A percentile compares a stretch with the other conserved stretches of the same genome.
Conservation (phyloP, 2,888 invertebrate genomes). For the Drosophila glabriapex region DNA sequence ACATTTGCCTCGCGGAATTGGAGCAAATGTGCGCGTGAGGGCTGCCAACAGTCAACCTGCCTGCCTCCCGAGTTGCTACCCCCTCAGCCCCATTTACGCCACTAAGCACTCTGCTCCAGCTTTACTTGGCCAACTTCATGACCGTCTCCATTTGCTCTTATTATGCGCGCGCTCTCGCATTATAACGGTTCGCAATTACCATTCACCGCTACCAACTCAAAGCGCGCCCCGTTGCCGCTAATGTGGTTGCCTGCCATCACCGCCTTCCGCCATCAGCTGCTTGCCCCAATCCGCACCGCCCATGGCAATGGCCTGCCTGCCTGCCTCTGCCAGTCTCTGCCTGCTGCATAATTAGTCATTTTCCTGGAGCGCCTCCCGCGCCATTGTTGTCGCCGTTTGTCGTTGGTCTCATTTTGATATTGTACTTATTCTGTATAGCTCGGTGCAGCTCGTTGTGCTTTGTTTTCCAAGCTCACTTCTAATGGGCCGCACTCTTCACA, state of each 20-base stretch:
- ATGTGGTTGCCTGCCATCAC: slow-evolving; percentile 58
- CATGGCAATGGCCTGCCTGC: background rate
- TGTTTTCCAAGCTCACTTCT: slow-evolving; percentile 51
- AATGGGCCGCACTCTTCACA: slow-evolving; percentile 73
- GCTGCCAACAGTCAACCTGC: slow-evolving; percentile 42
- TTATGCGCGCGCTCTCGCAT: slow-evolving; percentile 76
- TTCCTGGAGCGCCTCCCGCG: slow-evolving; percentile 73
- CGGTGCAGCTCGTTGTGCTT: slow-evolving; percentile 61
- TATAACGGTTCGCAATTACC: slow-evolving; percentile 79
- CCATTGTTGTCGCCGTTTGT: slow-evolving; percentile 72
- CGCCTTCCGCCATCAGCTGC: slow-evolving; percentile 7
- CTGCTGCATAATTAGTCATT: slow-evolving; percentile 75
- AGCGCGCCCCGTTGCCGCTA: slow-evolving; percentile 69
- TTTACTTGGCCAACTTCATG: slow-evolving; percentile 25
- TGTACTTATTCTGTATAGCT: slow-evolving; percentile 52
- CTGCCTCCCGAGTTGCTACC: background rate
- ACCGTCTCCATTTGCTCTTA: slow-evolving; percentile 63
- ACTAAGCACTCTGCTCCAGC: slow-evolving; percentile 1
- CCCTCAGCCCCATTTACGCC: background rate
- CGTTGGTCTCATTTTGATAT: slow-evolving; percentile 78
- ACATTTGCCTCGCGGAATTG: slow-evolving; percentile 73
- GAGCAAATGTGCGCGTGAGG: slow-evolving; percentile 75
- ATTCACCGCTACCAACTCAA: slow-evolving; percentile 77
- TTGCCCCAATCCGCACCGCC: background rate
- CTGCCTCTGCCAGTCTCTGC: slow-evolving; percentile 2